These are phyloP conservation scores for Branchipolynoe longqiensis DNA, from an alignment of 2,888 invertebrate species.

Conservation along the genomic window DNA sequence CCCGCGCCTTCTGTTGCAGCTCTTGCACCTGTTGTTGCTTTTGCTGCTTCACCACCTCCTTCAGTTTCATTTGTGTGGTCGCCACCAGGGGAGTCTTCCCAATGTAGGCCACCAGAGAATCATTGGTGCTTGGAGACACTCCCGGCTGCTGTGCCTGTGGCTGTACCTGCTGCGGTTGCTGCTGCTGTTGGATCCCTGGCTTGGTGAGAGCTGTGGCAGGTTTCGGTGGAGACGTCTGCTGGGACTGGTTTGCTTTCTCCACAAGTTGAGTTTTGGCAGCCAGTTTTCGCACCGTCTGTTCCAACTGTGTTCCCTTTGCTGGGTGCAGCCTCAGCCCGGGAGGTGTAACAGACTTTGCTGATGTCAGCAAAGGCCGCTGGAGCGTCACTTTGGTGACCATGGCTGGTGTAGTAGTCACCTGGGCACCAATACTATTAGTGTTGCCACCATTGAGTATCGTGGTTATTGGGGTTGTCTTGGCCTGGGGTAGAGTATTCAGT, in stretches of 20 bases:
- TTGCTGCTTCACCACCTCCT: constrained; percentile 2
- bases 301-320: constrained; percentile 33
- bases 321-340: not conserved
- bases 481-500: not conserved
- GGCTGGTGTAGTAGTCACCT: not conserved
- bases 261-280: constrained; percentile 30
- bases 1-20: not conserved
- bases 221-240: constrained; percentile 40
- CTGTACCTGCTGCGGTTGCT: not conserved
- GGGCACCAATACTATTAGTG: not conserved
- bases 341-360: constrained; percentile 23
- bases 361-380: not conserved
- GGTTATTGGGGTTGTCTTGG: not conserved
- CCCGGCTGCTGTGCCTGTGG: no score
- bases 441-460: not conserved
- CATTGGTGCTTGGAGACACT: not conserved
- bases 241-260: constrained; percentile 44
- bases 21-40: constrained; percentile 33
- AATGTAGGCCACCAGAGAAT: not conserved
- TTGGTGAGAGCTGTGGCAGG: not conserved
- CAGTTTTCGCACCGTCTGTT: constrained; percentile 31
- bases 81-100: not conserved
- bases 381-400: not conserved
- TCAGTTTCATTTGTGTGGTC: not conserved
- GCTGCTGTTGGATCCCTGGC: not conserved